Evolutionary conservation across 2,113 vertebrate genomes (phyloP).

Genomic region (Bujurquina vittata): DNA sequence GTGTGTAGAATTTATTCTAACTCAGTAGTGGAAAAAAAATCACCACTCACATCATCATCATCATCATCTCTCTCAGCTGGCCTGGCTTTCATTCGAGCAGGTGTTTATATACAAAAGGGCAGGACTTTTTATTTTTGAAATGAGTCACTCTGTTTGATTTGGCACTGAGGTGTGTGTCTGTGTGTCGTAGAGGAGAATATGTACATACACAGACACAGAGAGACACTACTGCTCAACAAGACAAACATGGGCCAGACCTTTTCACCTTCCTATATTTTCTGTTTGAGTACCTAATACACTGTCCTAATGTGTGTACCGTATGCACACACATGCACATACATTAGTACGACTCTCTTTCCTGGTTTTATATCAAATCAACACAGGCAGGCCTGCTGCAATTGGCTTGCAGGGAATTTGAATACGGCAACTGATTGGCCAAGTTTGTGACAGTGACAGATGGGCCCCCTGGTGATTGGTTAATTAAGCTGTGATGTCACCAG

Average conservation of each 20-base stretch:
- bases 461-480: conserved; percentile 44
- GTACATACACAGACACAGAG: not conserved
- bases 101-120: not conserved
- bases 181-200: not conserved
- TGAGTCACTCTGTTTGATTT: conserved; percentile 17
- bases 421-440: conserved; percentile 27
- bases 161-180: conserved; percentile 4
- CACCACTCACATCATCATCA: not conserved
- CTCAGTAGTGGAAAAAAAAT: not conserved
- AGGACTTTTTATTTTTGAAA: not conserved
- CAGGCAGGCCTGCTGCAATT: conserved; percentile 9
- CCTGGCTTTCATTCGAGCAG: conserved; percentile 24
- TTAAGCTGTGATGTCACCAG: conserved; percentile 36
- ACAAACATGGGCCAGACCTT: not conserved
- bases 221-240: not conserved
- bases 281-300: not conserved
- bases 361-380: not conserved
- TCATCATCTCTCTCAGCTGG: not conserved
- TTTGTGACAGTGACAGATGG: conserved; percentile 68
- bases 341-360: not conserved
- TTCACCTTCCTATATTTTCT: not conserved
- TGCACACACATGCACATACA: not conserved
- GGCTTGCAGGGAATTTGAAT: conserved; percentile 32
- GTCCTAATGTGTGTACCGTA: not conserved
- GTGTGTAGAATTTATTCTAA: conserved; percentile 14